A percentile compares a stretch with the other conserved stretches of the same genome.
phyloP scores from a whole-genome alignment of 2,888 invertebrate species.

The Thereva nobilitata region DNA sequence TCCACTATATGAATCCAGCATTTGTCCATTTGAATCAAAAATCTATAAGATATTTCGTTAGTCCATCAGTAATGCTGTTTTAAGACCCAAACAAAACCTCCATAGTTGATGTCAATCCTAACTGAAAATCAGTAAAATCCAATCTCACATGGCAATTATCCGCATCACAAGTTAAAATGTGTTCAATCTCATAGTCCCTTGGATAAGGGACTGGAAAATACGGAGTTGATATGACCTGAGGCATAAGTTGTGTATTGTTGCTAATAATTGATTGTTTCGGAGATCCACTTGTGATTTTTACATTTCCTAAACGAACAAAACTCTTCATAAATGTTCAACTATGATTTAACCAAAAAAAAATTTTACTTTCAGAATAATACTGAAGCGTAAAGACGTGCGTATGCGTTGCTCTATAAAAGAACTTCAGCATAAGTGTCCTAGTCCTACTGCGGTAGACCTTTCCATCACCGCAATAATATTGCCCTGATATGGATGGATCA shows the following conservation, averaged over 20 bases:
- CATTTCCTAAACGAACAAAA: constrained; percentile 60
- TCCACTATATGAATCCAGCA: constrained; percentile 68
- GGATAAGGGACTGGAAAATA: constrained; percentile 71
- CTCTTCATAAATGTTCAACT: background rate
- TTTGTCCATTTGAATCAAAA: constrained; percentile 70
- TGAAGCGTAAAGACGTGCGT: constrained; percentile 67
- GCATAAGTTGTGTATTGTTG: constrained; percentile 54
- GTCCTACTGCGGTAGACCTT: constrained; percentile 65
- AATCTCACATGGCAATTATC: constrained; percentile 65
- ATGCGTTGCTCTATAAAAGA: constrained; percentile 64
- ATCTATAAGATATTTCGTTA: constrained; percentile 56
- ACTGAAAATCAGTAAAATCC: constrained; percentile 70
- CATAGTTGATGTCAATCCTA: constrained; percentile 67
- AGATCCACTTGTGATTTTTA: constrained; percentile 60
- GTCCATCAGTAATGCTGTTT: background rate
- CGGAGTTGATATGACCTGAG: constrained; percentile 66
- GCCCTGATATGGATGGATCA: constrained; percentile 63
- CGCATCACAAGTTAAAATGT: constrained; percentile 65
- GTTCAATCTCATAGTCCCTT: constrained; percentile 68
- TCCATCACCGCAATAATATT: constrained; percentile 64
- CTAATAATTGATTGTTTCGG: constrained; percentile 53
- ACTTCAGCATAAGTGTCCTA: constrained; percentile 63
- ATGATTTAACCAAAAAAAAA: too few species aligned
- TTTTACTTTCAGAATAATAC: constrained; percentile 68
- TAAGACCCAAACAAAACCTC: constrained; percentile 59